phyloP scores from a whole-genome alignment of 2,113 vertebrate species.

The Hippopotamus amphibius region DNA sequence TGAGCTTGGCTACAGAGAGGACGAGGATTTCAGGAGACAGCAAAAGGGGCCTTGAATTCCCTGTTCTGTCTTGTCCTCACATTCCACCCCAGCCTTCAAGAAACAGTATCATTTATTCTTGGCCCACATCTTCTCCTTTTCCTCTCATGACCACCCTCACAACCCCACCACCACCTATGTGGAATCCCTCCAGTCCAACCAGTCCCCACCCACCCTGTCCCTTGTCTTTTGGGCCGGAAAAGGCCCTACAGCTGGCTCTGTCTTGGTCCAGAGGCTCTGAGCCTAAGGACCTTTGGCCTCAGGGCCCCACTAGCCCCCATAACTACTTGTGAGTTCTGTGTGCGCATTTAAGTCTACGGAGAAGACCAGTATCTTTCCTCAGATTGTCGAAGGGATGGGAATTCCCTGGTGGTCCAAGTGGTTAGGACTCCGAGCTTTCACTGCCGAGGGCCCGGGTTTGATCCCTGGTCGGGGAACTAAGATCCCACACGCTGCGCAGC shows the following conservation, averaged over 20 bases:
- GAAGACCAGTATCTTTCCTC: not conserved
- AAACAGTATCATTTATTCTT: not conserved
- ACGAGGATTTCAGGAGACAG: not conserved
- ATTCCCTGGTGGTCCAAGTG: not conserved
- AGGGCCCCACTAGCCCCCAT: not conserved
- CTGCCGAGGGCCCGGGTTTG: not conserved
- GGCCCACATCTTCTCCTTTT: not conserved
- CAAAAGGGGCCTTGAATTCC: no score
- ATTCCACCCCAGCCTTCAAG: not conserved
- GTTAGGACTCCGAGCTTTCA: not conserved
- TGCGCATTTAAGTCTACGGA: fast-evolving
- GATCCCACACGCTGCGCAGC: not conserved
- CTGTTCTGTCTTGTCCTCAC: fast-evolving
- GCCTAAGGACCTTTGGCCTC: not conserved
- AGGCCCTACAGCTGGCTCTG: not conserved
- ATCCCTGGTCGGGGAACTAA: not conserved
- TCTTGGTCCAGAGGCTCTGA: not conserved
- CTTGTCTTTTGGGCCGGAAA: not conserved
- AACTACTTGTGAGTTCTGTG: fast-evolving
- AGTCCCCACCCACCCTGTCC: not conserved
- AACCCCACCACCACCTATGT: no score
- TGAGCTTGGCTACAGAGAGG: not conserved
- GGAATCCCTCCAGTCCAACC: not conserved
- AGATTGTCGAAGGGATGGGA: not conserved
- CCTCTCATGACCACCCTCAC: fast-evolving